A percentile compares a stretch with the other conserved stretches of the same genome.
These are phyloP conservation scores for Eubasilissa regina DNA, from an alignment of 1,140 invertebrate genomes.

Conservation along the genomic window DNA sequence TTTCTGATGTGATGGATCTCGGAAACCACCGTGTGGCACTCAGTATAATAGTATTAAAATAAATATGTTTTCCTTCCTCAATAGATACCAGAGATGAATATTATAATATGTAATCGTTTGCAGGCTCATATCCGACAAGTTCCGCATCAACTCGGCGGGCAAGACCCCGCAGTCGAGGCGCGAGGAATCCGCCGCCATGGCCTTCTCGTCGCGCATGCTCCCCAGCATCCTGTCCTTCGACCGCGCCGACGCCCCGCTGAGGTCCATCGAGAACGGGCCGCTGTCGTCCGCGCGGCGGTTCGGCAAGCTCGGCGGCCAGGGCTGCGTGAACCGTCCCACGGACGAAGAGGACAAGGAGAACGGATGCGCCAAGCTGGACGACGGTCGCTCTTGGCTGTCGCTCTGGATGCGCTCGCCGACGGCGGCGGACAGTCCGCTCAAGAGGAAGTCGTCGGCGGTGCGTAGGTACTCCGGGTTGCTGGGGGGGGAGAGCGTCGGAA, in stretches of 20 bases:
- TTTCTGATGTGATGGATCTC: no score
- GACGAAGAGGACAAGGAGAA: background rate
- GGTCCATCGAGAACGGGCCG: constrained; percentile 43
- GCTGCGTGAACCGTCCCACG: background rate
- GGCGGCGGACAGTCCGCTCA: background rate
- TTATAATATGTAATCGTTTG: background rate
- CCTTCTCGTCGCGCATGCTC: constrained; percentile 43
- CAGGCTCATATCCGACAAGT: constrained; percentile 56
- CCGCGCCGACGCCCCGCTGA: constrained; percentile 34
- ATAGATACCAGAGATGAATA: no score
- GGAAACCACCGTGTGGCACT: no score
- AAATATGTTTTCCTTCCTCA: no score
- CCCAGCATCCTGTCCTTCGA: constrained; percentile 48
- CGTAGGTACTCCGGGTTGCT: background rate
- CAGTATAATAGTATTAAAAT: no score
- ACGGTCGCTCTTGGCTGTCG: background rate
- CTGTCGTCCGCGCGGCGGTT: background rate
- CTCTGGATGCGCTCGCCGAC: background rate
- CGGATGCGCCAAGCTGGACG: background rate
- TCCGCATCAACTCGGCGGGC: constrained; percentile 52
- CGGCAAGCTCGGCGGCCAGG: no score
- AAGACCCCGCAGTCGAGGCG: constrained; percentile 47
- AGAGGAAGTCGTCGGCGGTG: background rate
- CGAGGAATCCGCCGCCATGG: constrained; percentile 40
- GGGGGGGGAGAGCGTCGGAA: background rate